Evolutionary conservation across 92 coral and sea anemone species (phyloP), one percentile per base, ranked within the genome.

Genomic region (Hydrozoanthus gracilis): DNA sequence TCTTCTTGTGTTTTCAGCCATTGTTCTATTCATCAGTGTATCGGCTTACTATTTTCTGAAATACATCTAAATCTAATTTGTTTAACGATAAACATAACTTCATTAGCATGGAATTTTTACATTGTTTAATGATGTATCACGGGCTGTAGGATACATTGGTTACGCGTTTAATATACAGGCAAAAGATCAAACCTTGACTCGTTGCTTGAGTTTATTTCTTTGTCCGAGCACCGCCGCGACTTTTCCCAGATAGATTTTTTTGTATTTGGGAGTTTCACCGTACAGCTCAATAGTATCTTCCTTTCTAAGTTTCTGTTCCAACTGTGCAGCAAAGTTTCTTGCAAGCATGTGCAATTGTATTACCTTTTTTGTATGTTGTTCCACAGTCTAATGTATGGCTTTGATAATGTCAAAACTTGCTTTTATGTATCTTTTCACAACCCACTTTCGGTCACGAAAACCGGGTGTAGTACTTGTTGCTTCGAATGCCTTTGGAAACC

Each of bases 211-310:
- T n/a, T n/a, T n/a, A n/a, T n/a, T n/a, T n/a, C n/a, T n/a, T n/a
- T n/a, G n/a, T n/a, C n/a, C n/a, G n/a, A n/a, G n/a, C n/a, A n/a
- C n/a, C n/a, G n/a, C n/a, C n/a, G n/a, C n/a, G n/a, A n/a, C 77
- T 65, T 83, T 79, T 11, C 91, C 88, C 79, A 88, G 78, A 51
- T 73, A 88, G 6, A 88, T 74, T 17, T 65, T 83, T 18, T 83
- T 84, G 86, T 74, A 89, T 35, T 14, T 73, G 54, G 77, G 14
- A 13, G 71, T 68, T 46, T 56, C 73, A 15, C 91, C 84, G 76
- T 83, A 88, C 14, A 60, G 67, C 17, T 74, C 91, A 58, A 49
- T 16, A 64, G 6, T 11, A 14, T 76, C 87, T 67, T 76, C 60
- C 44, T 73, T 54, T 55, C n/a, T 35, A 27, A 84, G 45, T 45